Base-by-base conservation (phyloP, 2,113 vertebrate species). In the Micronisus gabar region DNA sequence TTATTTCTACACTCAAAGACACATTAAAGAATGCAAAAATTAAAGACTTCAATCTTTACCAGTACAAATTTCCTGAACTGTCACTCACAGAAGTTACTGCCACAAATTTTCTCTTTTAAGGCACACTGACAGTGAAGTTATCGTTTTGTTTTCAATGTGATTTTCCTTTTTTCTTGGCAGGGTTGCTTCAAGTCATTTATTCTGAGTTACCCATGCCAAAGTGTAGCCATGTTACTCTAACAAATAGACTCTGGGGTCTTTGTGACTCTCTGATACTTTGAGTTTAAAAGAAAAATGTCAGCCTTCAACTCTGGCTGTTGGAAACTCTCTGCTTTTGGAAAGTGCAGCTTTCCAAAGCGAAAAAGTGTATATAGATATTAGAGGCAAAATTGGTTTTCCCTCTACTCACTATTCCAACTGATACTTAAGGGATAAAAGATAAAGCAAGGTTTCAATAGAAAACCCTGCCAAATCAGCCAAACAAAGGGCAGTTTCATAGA, bases 121-220 rank as follows among this genome's bases (percentile, higher is more conserved):
- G 36, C 38, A 50, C 12, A 8, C 27, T 85, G 73, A 80, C 71
- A 88, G 74, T 81, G 26, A 95, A 93, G 71, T 76, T 93, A 94
- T 34, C 78, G 1, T 88, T 94, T 78, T 71, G 67, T n/a, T 93
- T 96, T 97, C 81, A 90, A 59, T 3, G 1, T 18, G 2, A 38
- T 92, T 93, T 96, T 93, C 74, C 27, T 88, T 91, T 91, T 83
- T 95, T 90, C 66, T 58, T 94, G 88, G 80, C 86, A 58, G 36
- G n/a, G 9, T 53, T 93, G 21, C 36, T 92, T 94, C 56, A 73
- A 81, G 81, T 75, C 4, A 88, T 94, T 80, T 90, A 70, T 91
- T 93, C 38, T 41, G 62, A 82, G 47, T 79, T 94, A 82, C 27
- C 36, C 41, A 32, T 74, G 81, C 78, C 94, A 93, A 81, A 89